phyloP scores from a whole-genome alignment of 2,113 vertebrate species.

The Corapipo altera region DNA sequence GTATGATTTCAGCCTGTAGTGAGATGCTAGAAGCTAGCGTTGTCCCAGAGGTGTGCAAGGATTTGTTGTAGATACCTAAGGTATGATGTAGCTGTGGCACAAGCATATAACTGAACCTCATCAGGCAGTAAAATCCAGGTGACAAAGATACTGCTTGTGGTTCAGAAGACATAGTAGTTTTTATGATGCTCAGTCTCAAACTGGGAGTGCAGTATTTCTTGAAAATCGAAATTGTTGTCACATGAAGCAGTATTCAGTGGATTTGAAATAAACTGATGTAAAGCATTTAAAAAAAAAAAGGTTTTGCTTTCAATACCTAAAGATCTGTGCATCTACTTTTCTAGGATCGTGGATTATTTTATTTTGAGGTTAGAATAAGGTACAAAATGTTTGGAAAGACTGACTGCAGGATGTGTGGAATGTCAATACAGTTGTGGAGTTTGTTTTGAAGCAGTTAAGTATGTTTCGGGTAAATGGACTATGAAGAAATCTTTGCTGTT shows the following conservation, averaged over 20 bases:
- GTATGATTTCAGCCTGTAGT: neutral
- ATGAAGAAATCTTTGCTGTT: neutral
- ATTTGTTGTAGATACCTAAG: neutral
- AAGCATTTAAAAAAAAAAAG: neutral
- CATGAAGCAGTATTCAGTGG: neutral
- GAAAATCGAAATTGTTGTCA: neutral
- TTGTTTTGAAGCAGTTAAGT: neutral
- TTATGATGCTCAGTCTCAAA: neutral
- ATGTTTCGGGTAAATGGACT: neutral
- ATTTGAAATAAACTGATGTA: neutral
- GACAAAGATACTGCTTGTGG: neutral
- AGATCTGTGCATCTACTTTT: neutral
- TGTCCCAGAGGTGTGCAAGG: neutral
- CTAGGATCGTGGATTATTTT: neutral
- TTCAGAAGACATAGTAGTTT: neutral
- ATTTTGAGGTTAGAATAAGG: neutral
- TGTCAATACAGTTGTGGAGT: neutral
- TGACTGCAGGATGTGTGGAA: neutral
- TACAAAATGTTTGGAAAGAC: neutral
- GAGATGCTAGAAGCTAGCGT: neutral
- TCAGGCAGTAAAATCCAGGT: neutral
- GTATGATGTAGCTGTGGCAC: rapidly evolving
- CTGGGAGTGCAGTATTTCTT: neutral
- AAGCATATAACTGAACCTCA: neutral
- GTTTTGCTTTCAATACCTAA: neutral